Base-by-base conservation (phyloP, 2,888 invertebrate genomes). In the Amiota mariae region DNA sequence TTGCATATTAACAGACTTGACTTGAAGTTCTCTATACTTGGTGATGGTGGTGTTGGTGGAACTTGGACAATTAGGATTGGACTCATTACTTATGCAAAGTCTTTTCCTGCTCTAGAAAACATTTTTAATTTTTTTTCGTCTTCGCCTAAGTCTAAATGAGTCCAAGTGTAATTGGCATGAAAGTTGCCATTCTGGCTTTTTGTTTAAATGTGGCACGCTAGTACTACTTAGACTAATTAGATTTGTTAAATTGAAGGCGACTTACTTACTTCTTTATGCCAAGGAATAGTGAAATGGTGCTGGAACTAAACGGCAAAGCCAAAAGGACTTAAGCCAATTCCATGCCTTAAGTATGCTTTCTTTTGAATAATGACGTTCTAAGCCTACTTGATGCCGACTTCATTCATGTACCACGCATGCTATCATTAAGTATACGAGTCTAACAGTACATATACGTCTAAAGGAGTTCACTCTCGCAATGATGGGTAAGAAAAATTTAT, bases 101-200 rank as follows among this genome's bases (percentile, higher is more conserved):
- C 67, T 18, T 54, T 54, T 47, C 18, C 8, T 68, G 48, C 72
- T 46, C 10, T 15, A 18, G 13, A 36, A 11, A 12, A 36, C 8
- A 36, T 8, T 63, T 63, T 15, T 63, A 36, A 13, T 8, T 24
- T 61, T 18, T 10, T 8, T 66, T 66, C 48, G 6, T 20, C 49
- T 67, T 71, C 56, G 20, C 56, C 13, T 74, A 47, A n/a, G 67
- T 64, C 54, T 66, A 72, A 66, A 56, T 47, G 20, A 66, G 47
- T 77, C 76, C 71, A 77, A 79, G 78, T 78, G 80, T 79, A 80
- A 80, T 81, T 80, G 80, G 77, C 79, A 77, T 77, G 79, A 80
- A 80, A 79, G 76, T 77, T 77, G 75, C 49, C 20, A 72, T 73
- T 73, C 75, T 72, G 71, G 54, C 73, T 74, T 77, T 73, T 72